phyloP scores from a whole-genome alignment of 2,888 invertebrate species.

The Glyphotaelius pellucidus region DNA sequence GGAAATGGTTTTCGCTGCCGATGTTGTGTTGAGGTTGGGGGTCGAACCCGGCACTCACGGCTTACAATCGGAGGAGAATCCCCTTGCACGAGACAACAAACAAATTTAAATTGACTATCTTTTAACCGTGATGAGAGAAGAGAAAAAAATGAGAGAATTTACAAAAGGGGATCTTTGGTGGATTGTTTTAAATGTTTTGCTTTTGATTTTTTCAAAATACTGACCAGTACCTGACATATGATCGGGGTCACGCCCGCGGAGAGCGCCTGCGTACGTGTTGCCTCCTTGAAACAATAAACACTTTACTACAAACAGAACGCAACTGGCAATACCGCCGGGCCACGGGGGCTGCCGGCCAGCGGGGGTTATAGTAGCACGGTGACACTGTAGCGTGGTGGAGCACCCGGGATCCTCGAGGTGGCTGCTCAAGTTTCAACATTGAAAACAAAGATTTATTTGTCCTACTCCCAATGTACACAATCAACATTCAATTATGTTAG shows the following conservation, averaged over 20 bases:
- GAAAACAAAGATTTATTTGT: slow-evolving; percentile 17
- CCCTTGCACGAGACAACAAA: neutral
- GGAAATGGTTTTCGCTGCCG: neutral
- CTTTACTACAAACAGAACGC: slow-evolving; percentile 62
- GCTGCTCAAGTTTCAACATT: slow-evolving; percentile 30
- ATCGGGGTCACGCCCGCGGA: slow-evolving; percentile 90
- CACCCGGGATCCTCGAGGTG: neutral
- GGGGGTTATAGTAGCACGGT: neutral
- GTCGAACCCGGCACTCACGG: neutral
- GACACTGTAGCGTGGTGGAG: neutral
- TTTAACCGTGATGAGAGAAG: slow-evolving; percentile 42
- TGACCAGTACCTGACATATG: slow-evolving; percentile 92
- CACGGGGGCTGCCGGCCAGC: neutral
- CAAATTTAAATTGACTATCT: neutral
- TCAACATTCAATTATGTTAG: too few relatives aligned
- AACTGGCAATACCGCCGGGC: slow-evolving; percentile 43
- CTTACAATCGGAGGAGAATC: neutral
- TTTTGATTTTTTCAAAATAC: slow-evolving; percentile 69
- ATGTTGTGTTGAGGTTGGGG: neutral
- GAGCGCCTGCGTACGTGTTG: slow-evolving; percentile 91
- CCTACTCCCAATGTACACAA: slow-evolving; percentile 25
- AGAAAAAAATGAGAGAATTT: slow-evolving; percentile 50
- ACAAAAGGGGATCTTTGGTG: slow-evolving; percentile 62
- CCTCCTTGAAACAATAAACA: slow-evolving; percentile 68
- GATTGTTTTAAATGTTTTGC: slow-evolving; percentile 63